These are phyloP conservation scores for Cephalotes varians DNA, from an alignment of 2,888 invertebrate genomes.

Conservation along the genomic window DNA sequence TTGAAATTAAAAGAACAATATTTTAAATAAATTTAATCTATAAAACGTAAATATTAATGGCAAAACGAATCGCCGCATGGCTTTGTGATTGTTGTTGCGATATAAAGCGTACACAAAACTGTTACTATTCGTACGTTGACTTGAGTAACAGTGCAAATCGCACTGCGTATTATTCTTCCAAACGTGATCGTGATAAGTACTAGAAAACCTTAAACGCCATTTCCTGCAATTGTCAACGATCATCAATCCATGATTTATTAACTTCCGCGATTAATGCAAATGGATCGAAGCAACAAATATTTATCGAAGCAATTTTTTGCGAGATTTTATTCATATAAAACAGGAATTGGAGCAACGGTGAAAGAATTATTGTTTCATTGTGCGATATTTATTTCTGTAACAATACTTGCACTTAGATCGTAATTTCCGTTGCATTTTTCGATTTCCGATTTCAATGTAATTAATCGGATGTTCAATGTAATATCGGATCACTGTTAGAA, in stretches of 20 bases:
- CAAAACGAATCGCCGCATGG: no score
- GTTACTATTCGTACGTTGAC: no score
- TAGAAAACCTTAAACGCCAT: neutral
- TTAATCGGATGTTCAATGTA: neutral
- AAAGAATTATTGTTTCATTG: neutral
- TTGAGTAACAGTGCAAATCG: no score
- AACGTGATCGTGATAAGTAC: neutral
- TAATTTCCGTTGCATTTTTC: neutral
- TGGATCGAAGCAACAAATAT: neutral
- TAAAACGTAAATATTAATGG: no score
- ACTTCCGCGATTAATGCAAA: neutral
- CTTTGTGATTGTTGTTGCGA: no score
- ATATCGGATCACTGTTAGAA: neutral
- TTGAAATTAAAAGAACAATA: neutral
- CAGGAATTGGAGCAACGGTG: neutral
- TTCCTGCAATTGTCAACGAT: neutral
- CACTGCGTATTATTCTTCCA: no score
- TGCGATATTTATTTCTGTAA: neutral
- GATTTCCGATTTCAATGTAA: neutral
- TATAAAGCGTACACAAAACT: no score
- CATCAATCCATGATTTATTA: neutral
- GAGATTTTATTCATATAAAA: neutral
- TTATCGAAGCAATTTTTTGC: neutral
- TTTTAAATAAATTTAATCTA: no score
- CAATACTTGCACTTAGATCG: neutral